Evolutionary conservation across 2,113 vertebrate genomes (phyloP), one percentile per base, ranked within the genome.

Genomic region (Peromyscus leucopus): DNA sequence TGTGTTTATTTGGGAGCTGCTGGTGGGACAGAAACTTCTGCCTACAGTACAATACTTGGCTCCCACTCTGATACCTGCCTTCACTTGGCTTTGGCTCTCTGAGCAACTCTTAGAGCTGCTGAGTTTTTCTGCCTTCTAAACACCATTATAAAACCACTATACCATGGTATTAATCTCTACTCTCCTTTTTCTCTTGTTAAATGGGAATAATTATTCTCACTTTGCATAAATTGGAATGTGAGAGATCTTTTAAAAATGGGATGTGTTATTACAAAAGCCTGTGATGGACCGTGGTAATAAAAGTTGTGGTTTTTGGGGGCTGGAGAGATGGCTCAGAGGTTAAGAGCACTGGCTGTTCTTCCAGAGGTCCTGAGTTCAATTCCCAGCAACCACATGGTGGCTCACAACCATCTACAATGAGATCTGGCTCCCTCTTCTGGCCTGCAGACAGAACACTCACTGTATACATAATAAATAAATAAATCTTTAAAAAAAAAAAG

Each of bases 201-300:
- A 89, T 83, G 39, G 83, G 78, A 48, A 67, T 89, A 84, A 84
- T 95, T 26, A 22, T 59, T 31, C 26, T 86, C 75, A 51, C 57
- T 36, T 46, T 36, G 63, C 2, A 1, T 69, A 88, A 36, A 42
- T 7, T 57, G 51, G 21, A 80, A 89, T 22, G 17, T 91, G 89
- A 96, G 67, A 71, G 36, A 48, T 57, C 12, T 89, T 90, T 91
- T 74, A 86, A 90, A 80, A 76, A 75, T 82, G 59, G 61, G 28
- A 67, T 4, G 0, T 92, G 16, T 93, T 36, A 11, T 93, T 63
- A 17, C 10, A 76, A 92, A 92, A 80, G 0, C 39, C 33, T 72
- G 39, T 55, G n/a, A 78, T 65, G 10, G 51, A 9, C 39, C 61
- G 33, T 74, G 26, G 61, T 84, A 26, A 83, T 57, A 39, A 65